Base-by-base conservation (phyloP, 30 jellyfish, hydroid and myxozoan genomes). In the Chrysaora quinquecirrha region DNA sequence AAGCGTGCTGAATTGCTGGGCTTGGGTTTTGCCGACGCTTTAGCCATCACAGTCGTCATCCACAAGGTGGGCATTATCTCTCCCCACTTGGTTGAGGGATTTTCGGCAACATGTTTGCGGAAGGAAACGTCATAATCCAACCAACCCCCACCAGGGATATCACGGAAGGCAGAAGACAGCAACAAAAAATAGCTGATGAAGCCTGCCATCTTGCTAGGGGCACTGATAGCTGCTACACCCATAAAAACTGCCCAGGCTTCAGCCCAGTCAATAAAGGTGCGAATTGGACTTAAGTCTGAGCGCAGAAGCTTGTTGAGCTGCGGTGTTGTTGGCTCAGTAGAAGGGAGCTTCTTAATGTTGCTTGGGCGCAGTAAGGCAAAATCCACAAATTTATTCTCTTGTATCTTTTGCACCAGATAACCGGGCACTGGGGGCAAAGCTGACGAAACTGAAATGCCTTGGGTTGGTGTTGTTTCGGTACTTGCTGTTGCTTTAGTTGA, bases 391-490 rank as follows among this genome's bases (percentile, higher is more conserved):
- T 63, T 38, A 46, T 32, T 32, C 9, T 20, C 46, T n/a, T 20
- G 22, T 1, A 63, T 63, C 16, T 28, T 1, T 3, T 22, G 47
- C 22, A 63, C 75, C 75, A 63, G 47, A n/a, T 63, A 63, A 3
- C 48, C 75, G 1, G 75, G 75, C 28, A 27, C 75, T n/a, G 32
- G 75, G 47, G 75, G 75, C 75, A 63, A 63, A 18, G 75, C 75
- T 3, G 75, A 63, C 47, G 75, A 63, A 10, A 63, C 75, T 18
- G 75, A 18, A 1, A 63, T 46, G 22, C 22, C 75, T 14, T 38
- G 75, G 14, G 75, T 63, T 28, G 38, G 22, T 63, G n/a, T n/a
- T n/a, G n/a, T n/a, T n/a, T n/a, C n/a, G n/a, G n/a, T n/a, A n/a
- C n/a, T n/a, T n/a, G n/a, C n/a, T n/a, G n/a, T n/a, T n/a, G n/a